Base-by-base conservation (phyloP, 1,140 invertebrate species). In the Wiebesia pumilae region DNA sequence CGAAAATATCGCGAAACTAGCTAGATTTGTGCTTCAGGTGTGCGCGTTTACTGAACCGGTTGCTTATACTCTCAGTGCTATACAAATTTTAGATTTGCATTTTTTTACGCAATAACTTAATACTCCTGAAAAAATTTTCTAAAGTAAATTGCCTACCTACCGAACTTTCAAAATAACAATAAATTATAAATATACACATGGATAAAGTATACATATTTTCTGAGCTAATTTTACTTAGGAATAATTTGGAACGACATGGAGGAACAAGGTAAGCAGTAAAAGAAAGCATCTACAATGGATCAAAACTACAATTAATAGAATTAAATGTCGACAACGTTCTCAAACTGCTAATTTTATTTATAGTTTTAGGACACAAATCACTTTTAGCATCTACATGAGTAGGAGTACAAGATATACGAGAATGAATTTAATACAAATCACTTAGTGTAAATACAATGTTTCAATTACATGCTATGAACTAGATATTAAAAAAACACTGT, bases 401-500 rank as follows among this genome's bases (percentile, higher is more conserved):
- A 93, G 91, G 91, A 93, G 89, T 93, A 93, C 92, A 93, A 90
- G 90, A 91, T 93, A 94, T 92, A 94, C 92, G 92, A 94, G 92
- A 93, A 93, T 93, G 92, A 93, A 93, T 93, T 94, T 94, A 91
- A 93, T 94, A 93, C 93, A 94, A 92, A 94, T 94, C 93, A 93
- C 92, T 94, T 93, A 92, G 88, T 91, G 92, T 93, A 93, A 93
- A 93, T 94, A 93, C 92, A 94, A 93, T 94, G 91, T 91, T 89
- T 92, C 92, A 93, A 92, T 94, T 94, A 94, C 92, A 93, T 90
- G 87, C 91, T 94, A 93, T 94, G 91, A 93, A 93, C 93, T 94
- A 94, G 91, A 94, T 93, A 94, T 92, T 94, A 93, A 94, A 90
- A 94, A 94, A 94, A 94, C 93, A 94, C 93, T 94, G 93, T 94